These are phyloP conservation scores for Ptilonorhynchus violaceus DNA, from an alignment of 2,113 vertebrate species.

Conservation along the genomic window DNA sequence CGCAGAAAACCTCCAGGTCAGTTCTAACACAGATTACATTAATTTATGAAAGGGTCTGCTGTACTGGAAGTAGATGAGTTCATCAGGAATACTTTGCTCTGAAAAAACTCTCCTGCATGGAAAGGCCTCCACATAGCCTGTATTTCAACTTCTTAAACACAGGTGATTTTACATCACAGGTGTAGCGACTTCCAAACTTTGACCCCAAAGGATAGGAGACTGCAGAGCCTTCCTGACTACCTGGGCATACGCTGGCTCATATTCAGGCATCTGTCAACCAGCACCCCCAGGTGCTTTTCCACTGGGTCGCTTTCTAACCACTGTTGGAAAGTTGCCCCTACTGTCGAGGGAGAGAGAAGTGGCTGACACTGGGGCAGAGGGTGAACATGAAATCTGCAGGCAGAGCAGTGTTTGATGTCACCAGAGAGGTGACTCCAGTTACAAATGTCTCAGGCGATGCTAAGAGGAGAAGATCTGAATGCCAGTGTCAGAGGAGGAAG, in stretches of 20 bases:
- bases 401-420: not conserved
- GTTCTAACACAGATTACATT: not conserved
- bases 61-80: not conserved
- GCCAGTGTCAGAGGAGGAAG: not conserved
- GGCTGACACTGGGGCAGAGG: not conserved
- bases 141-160: not conserved
- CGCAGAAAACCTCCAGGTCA: not conserved
- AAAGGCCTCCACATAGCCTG: not conserved
- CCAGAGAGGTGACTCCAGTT: not conserved
- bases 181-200: not conserved
- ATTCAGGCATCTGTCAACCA: rapidly evolving
- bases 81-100: not conserved
- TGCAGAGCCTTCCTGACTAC: not conserved
- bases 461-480: not conserved
- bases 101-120: not conserved
- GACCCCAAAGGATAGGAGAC: not conserved
- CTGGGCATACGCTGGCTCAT: rapidly evolving
- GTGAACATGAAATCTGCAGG: not conserved
- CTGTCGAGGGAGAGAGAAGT: not conserved
- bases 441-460: not conserved
- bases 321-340: not conserved
- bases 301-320: rapidly evolving
- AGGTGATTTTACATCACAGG: not conserved
- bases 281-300: not conserved
- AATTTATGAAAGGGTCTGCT: not conserved